Percentiles rank a stretch among this genome's conserved stretches.
phyloP scores from a whole-genome alignment of 64 coral and sea anemone species.

The Stylophora pistillata region DNA sequence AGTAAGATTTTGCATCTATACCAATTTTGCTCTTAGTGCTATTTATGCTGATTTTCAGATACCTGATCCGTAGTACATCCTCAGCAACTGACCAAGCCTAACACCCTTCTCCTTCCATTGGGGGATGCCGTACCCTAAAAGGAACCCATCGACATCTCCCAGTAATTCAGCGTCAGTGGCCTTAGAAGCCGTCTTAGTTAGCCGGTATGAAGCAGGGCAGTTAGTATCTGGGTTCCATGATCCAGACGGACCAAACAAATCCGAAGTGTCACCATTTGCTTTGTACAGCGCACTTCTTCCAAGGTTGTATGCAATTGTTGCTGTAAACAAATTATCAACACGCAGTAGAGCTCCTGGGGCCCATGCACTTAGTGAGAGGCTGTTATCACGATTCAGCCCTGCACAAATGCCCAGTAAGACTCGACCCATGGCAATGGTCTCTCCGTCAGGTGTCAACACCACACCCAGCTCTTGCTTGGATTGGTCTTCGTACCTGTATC shows the following conservation, averaged over 20 bases:
- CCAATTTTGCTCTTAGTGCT: neutral
- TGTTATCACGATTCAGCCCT: constrained; percentile 46
- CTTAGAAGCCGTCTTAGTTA: neutral
- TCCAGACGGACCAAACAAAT: constrained; percentile 73
- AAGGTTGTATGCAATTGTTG: constrained; percentile 71
- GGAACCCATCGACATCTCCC: constrained; percentile 78
- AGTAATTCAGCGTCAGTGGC: constrained; percentile 54
- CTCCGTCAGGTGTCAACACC: constrained; percentile 44
- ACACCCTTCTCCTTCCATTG: constrained; percentile 67
- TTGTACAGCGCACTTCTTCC: constrained; percentile 53
- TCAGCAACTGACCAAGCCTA: constrained; percentile 72
- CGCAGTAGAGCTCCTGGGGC: constrained; percentile 25
- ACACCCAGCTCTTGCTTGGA: constrained; percentile 45
- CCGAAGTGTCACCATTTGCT: constrained; percentile 35
- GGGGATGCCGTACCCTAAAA: constrained; percentile 45
- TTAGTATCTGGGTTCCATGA: constrained; percentile 48
- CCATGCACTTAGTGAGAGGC: constrained; percentile 54
- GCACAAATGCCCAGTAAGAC: constrained; percentile 72
- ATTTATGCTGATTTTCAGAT: neutral
- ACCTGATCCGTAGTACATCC: constrained; percentile 87
- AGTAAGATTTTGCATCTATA: neutral
- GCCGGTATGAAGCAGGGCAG: constrained; percentile 3
- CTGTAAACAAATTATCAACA: constrained; percentile 79
- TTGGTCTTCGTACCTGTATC: constrained; percentile 2
- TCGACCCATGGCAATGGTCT: constrained; percentile 72